Evolutionary conservation across 2,888 invertebrate genomes (phyloP).

Genomic region (Clepsis dumicolana): DNA sequence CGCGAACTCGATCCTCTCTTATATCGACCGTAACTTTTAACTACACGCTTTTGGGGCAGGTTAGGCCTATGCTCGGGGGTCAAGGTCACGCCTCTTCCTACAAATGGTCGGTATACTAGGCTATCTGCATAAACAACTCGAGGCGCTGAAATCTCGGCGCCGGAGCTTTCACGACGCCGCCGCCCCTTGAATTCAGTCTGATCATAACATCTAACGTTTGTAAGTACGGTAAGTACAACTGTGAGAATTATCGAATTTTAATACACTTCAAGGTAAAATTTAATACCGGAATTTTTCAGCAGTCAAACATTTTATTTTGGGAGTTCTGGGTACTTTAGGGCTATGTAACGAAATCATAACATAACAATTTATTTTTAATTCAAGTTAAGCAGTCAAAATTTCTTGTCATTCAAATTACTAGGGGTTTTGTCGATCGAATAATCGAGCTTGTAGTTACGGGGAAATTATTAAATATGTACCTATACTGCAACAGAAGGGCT

Average conservation of each 20-base stretch:
- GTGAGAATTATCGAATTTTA: not conserved
- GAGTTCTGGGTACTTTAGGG: not conserved
- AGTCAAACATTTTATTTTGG: not conserved
- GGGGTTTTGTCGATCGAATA: not conserved
- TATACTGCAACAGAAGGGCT: no score
- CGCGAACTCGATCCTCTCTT: slow-evolving; percentile 73
- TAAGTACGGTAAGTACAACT: not conserved
- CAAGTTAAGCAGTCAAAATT: not conserved
- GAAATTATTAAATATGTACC: no score
- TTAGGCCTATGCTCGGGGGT: slow-evolving; percentile 85
- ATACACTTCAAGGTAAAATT: not conserved
- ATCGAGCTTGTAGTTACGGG: not conserved
- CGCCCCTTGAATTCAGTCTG: not conserved
- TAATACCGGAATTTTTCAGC: not conserved
- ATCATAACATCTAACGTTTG: not conserved
- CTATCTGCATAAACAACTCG: slow-evolving; percentile 23
- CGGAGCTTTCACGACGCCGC: not conserved
- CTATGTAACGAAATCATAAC: not conserved
- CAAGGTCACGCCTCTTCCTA: slow-evolving; percentile 82
- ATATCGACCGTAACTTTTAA: slow-evolving; percentile 82
- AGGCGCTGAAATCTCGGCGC: not conserved
- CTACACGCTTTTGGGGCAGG: slow-evolving; percentile 85
- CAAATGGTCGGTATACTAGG: slow-evolving; percentile 47
- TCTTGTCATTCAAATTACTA: no score
- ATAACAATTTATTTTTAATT: not conserved